These are phyloP conservation scores for Hestina assimilis DNA, from an alignment of 1,140 invertebrate species.

Conservation along the genomic window DNA sequence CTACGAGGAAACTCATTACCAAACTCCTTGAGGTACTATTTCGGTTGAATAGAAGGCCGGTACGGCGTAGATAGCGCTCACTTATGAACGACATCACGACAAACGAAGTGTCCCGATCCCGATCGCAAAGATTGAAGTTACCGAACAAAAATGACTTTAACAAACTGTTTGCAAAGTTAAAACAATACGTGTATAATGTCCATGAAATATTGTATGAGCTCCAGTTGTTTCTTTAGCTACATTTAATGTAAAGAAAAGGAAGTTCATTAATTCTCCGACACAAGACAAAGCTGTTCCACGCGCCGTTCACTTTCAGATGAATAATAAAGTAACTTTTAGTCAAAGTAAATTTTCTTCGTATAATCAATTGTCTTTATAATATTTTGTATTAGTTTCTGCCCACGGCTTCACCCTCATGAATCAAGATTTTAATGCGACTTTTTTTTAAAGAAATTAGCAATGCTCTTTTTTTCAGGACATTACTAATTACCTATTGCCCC, in stretches of 20 bases:
- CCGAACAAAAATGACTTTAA: conserved; percentile 19
- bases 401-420: too few relatives aligned
- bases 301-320: conserved; percentile 28
- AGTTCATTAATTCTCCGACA: conserved; percentile 30
- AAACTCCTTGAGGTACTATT: conserved; percentile 68
- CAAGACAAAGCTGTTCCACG: conserved; percentile 27
- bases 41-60: conserved; percentile 62
- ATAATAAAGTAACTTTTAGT: conserved; percentile 29
- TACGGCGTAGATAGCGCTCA: conserved; percentile 56
- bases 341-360: conserved; percentile 28
- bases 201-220: conserved; percentile 22
- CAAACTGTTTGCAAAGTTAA: conserved; percentile 12
- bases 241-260: conserved; percentile 24
- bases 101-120: conserved; percentile 57
- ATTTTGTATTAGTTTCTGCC: too few relatives aligned
- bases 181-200: conserved; percentile 19
- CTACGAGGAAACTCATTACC: conserved; percentile 62
- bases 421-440: too few relatives aligned
- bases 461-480: too few relatives aligned
- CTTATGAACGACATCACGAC: conserved; percentile 68
- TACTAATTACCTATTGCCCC: too few relatives aligned
- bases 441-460: too few relatives aligned
- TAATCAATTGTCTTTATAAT: too few relatives aligned
- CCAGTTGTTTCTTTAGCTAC: conserved; percentile 14
- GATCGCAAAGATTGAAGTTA: conserved; percentile 15